Evolutionary conservation across 2,113 vertebrate species (phyloP).

Genomic region (Telmatochromis sp.): DNA sequence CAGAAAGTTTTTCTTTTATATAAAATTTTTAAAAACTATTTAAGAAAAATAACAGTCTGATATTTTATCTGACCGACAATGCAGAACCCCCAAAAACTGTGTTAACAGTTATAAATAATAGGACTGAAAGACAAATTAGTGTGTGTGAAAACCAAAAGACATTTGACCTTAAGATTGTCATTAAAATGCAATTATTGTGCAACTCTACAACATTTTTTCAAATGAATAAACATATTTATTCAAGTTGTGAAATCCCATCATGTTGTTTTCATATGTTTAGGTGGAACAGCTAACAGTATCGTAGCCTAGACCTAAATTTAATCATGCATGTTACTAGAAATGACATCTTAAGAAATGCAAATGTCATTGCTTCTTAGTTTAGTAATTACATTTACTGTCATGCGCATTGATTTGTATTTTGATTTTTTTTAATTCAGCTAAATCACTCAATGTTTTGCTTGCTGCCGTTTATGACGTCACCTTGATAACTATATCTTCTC

Average conservation of each 20-base stretch:
- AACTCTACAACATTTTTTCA: not conserved
- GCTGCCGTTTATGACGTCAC: not conserved
- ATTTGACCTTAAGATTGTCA: not conserved
- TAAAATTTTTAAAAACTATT: not conserved
- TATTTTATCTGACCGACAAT: not conserved
- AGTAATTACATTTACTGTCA: not conserved
- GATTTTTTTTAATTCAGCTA: not conserved
- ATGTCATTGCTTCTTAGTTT: not conserved
- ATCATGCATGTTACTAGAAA: not conserved
- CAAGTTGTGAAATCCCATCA: not conserved
- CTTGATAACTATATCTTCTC: not conserved
- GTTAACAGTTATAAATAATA: not conserved
- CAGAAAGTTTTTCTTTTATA: not conserved
- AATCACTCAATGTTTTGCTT: not conserved
- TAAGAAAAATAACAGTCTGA: not conserved
- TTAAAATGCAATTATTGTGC: not conserved
- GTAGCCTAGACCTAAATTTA: not conserved
- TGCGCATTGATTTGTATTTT: not conserved
- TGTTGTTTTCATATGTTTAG: not conserved
- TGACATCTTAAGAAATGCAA: not conserved
- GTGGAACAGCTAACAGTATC: not conserved
- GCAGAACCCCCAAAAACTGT: not conserved
- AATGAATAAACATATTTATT: not conserved
- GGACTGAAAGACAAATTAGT: not conserved
- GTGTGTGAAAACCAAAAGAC: not conserved